Conservation (phyloP, 2,113 vertebrate genomes). For the Desmodus rotundus region DNA sequence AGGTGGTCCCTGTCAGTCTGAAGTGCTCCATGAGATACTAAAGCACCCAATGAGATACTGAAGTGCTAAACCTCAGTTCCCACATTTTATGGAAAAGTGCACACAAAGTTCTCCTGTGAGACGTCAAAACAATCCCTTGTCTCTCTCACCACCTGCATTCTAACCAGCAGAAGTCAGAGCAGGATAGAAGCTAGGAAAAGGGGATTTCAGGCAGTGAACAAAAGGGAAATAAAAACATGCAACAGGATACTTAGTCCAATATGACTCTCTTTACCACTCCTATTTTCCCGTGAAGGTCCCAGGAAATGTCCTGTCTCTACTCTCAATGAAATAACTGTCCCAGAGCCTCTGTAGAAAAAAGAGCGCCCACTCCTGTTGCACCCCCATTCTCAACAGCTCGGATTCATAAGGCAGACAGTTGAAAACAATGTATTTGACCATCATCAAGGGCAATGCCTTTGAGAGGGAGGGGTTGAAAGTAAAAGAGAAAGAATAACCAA, state of each 20-base stretch:
- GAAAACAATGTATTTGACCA: background rate
- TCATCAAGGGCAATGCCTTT: background rate
- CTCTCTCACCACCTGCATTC: background rate
- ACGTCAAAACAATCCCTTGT: slow-evolving; percentile 18
- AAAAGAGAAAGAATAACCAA: slow-evolving; percentile 1
- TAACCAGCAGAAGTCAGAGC: slow-evolving; percentile 3
- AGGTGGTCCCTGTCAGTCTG: background rate
- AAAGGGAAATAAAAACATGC: background rate
- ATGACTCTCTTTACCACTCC: background rate
- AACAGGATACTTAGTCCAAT: background rate
- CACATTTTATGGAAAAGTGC: background rate
- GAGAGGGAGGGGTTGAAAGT: background rate
- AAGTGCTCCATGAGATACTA: background rate
- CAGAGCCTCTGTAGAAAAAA: background rate
- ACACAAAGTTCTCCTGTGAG: background rate
- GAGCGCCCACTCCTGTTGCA: background rate
- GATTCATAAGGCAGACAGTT: background rate
- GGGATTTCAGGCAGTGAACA: background rate
- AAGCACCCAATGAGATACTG: background rate
- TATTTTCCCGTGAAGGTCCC: background rate
- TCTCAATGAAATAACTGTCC: slow-evolving; percentile 3
- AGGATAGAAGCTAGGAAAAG: background rate
- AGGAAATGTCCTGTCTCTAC: background rate
- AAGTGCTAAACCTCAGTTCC: background rate
- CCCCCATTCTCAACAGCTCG: background rate